phyloP scores from a whole-genome alignment of 2,888 invertebrate genomes.

The Philereme vetulata region DNA sequence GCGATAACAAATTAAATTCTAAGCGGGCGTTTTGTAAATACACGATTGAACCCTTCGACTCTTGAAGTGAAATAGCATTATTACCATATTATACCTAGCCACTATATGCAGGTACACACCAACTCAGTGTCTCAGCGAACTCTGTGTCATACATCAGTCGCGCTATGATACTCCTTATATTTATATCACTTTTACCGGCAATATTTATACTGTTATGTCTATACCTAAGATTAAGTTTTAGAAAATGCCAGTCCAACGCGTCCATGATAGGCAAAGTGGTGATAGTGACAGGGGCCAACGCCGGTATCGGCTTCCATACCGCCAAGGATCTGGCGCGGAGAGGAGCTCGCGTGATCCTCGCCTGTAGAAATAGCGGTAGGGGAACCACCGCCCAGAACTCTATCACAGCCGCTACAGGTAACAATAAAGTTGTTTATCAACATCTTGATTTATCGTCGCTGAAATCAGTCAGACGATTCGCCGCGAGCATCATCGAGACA shows the following conservation, averaged over 20 bases:
- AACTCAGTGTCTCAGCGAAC: too few species aligned
- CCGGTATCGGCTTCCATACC: slow-evolving; percentile 90
- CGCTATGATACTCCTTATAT: slow-evolving; percentile 5
- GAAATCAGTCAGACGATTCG: slow-evolving; percentile 83
- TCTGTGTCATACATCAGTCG: not conserved
- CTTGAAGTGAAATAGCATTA: too few species aligned
- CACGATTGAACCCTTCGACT: too few species aligned
- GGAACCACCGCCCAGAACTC: slow-evolving; percentile 79
- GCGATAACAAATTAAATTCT: too few species aligned
- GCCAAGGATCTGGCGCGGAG: slow-evolving; percentile 86
- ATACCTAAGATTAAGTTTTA: slow-evolving; percentile 18
- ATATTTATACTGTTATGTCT: not conserved
- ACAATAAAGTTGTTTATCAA: slow-evolving; percentile 55
- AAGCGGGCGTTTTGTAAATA: too few species aligned
- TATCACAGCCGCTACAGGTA: slow-evolving; percentile 44
- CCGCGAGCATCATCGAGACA: slow-evolving; percentile 72
- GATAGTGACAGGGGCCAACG: slow-evolving; percentile 91
- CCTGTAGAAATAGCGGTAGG: slow-evolving; percentile 87
- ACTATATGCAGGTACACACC: too few species aligned
- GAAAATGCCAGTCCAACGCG: slow-evolving; percentile 21
- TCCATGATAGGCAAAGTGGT: slow-evolving; percentile 89
- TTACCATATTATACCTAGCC: too few species aligned
- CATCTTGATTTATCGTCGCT: slow-evolving; percentile 76
- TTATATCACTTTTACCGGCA: not conserved
- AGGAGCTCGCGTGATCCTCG: slow-evolving; percentile 90